Base-by-base conservation (phyloP, 1,140 invertebrate species). In the Vollenhovia emeryi region DNA sequence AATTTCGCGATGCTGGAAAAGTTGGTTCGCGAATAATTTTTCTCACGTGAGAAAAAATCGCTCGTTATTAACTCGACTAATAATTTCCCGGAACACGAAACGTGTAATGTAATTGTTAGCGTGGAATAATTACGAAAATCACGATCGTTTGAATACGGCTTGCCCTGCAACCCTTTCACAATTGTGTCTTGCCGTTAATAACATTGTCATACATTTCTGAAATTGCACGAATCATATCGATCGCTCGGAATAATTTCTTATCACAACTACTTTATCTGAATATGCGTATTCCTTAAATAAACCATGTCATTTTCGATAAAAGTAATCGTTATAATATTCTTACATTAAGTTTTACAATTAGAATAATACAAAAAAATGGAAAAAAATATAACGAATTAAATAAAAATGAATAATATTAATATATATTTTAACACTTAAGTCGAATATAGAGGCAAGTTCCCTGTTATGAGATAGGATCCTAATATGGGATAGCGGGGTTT, bases 1-100 rank as follows among this genome's bases (percentile, higher is more conserved):
- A 76, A 76, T 76, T 60, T 60, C 40, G 55, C 57, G 24, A 62
- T 27, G n/a, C 33, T 27, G 15, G 21, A 68, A n/a, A 79, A 68
- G 33, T 79, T 68, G 60, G n/a, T 40, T 27, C 64, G 40, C 36
- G 52, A 71, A 59, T 73, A 73, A 71, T 80, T 71, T 80, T 69
- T 69, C 64, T 80, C 78, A 71, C 64, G 78, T 50, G 78, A 80
- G 36, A 71, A 52, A n/a, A 80, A 80, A 40, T 80, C 9, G 33
- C 64, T 79, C 9, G 64, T 40, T 69, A 55, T 80, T 43, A 55
- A 13, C 18, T 7, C 24, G 24, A 59, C 15, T 33, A 55, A 73
- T 82, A 68, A 57, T 82, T 82, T 82, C 66, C 50, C 50, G 78
- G 66, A 82, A 82, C 78, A 60, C 4, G 50, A 82, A 76, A 62